Percentiles rank a stretch among this genome's conserved stretches.
Conservation (phyloP, 1,140 invertebrate species). For the Geopemphigus sp. region DNA sequence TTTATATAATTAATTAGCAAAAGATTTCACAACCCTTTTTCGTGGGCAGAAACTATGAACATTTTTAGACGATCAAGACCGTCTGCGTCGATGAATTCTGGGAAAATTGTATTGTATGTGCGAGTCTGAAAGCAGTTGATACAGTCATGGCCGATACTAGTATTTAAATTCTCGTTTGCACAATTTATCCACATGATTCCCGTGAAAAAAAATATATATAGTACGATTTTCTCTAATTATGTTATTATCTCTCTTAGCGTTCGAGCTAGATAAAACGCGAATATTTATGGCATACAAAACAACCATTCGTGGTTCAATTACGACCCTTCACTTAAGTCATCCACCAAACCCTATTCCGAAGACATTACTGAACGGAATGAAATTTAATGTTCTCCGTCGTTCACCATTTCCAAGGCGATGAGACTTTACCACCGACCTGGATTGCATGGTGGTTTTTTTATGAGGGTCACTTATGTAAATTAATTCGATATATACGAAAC, state of each 20-base stretch:
- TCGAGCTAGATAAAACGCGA: background rate
- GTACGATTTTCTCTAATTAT: background rate
- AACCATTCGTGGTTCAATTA: too few species aligned
- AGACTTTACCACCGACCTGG: slow-evolving; percentile 2
- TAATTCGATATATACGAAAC: slow-evolving; percentile 22
- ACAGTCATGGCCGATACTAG: background rate
- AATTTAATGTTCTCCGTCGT: slow-evolving; percentile 31
- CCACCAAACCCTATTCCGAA: slow-evolving; percentile 29
- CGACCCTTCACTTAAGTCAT: background rate
- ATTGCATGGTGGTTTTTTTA: background rate
- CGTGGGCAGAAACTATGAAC: background rate
- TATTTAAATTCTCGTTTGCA: too few species aligned
- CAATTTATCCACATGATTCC: too few species aligned
- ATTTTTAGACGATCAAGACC: too few species aligned
- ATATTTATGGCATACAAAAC: too few species aligned
- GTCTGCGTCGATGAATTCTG: too few species aligned
- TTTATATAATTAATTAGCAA: background rate
- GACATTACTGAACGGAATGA: slow-evolving; percentile 38
- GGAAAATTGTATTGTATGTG: too few species aligned
- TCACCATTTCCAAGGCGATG: background rate
- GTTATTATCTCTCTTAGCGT: too few species aligned
- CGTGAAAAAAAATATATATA: background rate
- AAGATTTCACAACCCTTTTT: background rate
- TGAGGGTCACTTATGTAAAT: slow-evolving; percentile 27
- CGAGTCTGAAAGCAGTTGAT: too few species aligned